These are phyloP conservation scores for Pedionomus torquatus DNA, from an alignment of 2,113 vertebrate genomes.

Conservation along the genomic window DNA sequence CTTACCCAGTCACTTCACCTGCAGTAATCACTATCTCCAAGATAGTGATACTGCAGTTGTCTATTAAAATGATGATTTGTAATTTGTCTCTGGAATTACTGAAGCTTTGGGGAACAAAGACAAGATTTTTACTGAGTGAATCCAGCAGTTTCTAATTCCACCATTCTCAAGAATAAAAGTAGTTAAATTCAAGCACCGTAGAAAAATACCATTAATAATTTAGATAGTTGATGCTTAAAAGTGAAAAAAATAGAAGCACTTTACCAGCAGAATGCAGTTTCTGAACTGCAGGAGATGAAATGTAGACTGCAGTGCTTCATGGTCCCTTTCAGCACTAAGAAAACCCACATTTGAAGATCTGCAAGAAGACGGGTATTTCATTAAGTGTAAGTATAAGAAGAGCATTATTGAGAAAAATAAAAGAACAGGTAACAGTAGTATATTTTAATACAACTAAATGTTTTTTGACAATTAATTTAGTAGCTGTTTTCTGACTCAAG, in stretches of 20 bases:
- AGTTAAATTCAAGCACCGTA: background rate
- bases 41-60: background rate
- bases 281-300: background rate
- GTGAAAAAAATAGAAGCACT: background rate
- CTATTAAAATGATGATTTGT: background rate
- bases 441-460: background rate
- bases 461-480: background rate
- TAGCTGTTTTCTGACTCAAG: background rate
- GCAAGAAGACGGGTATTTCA: background rate
- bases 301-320: background rate
- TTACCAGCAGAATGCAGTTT: background rate
- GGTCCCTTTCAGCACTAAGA: background rate
- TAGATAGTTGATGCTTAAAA: background rate
- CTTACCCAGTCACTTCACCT: background rate
- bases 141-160: background rate
- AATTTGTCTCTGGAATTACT: background rate
- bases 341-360: fast-evolving
- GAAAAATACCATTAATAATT: background rate
- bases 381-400: background rate
- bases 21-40: background rate
- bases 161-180: background rate
- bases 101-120: background rate
- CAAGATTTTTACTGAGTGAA: background rate
- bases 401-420: background rate
- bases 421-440: background rate